Percentiles rank a stretch among this genome's conserved stretches.
Evolutionary conservation across 2,113 vertebrate species (phyloP).

Genomic region (Coracopsis vasa): DNA sequence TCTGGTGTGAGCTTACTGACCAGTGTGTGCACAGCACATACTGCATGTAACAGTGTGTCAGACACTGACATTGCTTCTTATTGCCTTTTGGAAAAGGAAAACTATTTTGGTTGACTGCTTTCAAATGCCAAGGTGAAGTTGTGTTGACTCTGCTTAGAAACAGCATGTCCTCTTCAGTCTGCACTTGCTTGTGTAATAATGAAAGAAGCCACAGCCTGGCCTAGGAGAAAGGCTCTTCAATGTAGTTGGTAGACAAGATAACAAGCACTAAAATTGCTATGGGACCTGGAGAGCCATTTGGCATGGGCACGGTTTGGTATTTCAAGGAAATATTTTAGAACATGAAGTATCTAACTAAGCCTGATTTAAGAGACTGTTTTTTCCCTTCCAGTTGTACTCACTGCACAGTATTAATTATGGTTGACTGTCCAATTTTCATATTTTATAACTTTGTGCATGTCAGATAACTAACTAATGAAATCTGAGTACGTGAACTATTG

Average conservation of each 20-base stretch:
- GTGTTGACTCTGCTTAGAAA: not conserved
- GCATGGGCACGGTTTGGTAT: not conserved
- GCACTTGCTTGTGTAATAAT: not conserved
- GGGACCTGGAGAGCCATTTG: not conserved
- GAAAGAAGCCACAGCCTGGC: not conserved
- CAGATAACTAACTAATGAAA: not conserved
- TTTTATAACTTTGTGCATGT: not conserved
- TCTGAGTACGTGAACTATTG: not conserved
- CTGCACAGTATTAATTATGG: not conserved
- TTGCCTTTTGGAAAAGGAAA: not conserved
- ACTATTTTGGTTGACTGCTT: not conserved
- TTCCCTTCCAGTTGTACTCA: not conserved
- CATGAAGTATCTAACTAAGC: not conserved
- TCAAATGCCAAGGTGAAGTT: not conserved
- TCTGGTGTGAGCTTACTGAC: not conserved
- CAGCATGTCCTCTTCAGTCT: not conserved
- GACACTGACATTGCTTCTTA: not conserved
- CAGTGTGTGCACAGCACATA: not conserved
- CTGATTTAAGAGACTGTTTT: not conserved
- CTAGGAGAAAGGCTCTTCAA: not conserved
- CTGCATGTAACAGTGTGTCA: not conserved
- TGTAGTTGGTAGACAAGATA: not conserved
- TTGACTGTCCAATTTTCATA: not conserved
- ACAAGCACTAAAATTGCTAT: not conserved
- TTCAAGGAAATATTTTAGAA: not conserved